Conservation (phyloP, 2,888 invertebrate genomes). For the Pegoplata infirma region DNA sequence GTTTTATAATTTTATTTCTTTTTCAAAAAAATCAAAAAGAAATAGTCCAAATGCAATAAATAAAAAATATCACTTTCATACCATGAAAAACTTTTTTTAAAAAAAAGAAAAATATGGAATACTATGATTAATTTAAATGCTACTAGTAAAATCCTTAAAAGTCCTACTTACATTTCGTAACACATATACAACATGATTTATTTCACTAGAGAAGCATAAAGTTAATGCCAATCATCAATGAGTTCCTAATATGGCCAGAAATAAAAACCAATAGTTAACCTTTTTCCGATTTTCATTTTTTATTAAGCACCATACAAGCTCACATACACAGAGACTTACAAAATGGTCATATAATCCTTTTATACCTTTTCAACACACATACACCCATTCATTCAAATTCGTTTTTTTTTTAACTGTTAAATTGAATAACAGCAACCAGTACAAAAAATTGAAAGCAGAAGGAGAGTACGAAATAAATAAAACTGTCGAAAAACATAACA, state of each 20-base stretch:
- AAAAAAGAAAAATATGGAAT: not conserved
- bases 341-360: constrained; percentile 31
- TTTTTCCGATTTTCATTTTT: constrained; percentile 1
- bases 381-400: not conserved
- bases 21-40: too few species aligned
- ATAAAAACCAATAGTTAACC: constrained; percentile 8
- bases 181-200: constrained; percentile 1
- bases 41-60: too few species aligned
- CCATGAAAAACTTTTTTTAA: too few species aligned
- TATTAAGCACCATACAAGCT: not conserved
- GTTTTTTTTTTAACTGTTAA: constrained; percentile 10
- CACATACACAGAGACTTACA: too few species aligned
- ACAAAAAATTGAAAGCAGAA: too few species aligned
- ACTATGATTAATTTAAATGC: not conserved
- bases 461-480: too few species aligned
- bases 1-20: too few species aligned
- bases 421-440: constrained; percentile 30
- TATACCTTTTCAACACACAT: constrained; percentile 16
- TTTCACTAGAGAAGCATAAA: not conserved
- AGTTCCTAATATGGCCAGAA: not conserved
- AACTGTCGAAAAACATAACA: not conserved
- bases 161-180: not conserved
- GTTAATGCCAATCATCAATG: constrained; percentile 18
- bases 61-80: too few species aligned
- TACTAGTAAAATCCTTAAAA: not conserved